Evolutionary conservation across 2,113 vertebrate genomes (phyloP).

Genomic region (Colaptes auratus): DNA sequence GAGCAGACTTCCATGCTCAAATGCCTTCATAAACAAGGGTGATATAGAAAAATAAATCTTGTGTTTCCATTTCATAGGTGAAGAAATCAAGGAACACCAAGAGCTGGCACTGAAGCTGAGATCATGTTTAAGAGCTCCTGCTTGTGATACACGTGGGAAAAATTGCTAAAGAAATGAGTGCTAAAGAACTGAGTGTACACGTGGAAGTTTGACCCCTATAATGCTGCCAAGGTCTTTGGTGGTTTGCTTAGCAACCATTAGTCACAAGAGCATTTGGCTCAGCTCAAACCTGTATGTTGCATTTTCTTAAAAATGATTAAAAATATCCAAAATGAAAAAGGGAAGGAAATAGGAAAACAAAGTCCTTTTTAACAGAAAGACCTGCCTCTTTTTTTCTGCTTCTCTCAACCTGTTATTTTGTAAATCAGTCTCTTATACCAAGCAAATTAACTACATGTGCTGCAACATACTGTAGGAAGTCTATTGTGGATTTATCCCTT

Average conservation of each 20-base stretch:
- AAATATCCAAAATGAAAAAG: neutral
- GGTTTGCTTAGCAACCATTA: conserved; percentile 3
- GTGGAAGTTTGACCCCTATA: neutral
- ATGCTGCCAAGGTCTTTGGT: conserved; percentile 17
- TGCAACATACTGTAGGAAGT: neutral
- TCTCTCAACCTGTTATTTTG: neutral
- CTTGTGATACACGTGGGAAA: neutral
- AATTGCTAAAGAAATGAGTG: neutral
- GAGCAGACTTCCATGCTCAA: neutral
- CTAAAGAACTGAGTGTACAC: neutral
- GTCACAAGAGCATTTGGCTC: conserved; percentile 29
- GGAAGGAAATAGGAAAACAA: neutral
- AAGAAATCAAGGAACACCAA: neutral
- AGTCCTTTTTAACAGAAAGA: neutral
- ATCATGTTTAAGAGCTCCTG: neutral
- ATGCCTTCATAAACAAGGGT: neutral
- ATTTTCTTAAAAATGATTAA: neutral
- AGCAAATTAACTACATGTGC: neutral
- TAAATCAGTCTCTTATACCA: neutral
- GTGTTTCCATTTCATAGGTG: neutral
- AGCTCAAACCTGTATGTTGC: neutral
- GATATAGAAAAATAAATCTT: neutral
- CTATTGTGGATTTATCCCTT: neutral
- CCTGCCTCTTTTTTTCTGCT: neutral
- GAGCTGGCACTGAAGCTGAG: neutral